Conservation (phyloP, 2,888 invertebrate species). For the Aphodius granarius region DNA sequence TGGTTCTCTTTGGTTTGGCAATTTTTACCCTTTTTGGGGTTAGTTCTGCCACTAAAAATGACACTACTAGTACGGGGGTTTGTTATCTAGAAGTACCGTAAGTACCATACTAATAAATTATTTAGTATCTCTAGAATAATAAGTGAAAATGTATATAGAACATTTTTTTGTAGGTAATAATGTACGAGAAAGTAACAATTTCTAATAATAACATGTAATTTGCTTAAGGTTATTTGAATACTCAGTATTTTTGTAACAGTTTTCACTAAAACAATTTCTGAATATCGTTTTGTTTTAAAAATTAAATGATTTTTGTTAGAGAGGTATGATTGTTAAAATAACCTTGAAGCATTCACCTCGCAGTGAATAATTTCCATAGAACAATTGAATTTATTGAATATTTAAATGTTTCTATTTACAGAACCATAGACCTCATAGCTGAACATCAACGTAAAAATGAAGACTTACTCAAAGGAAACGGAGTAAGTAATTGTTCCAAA, state of each 20-base stretch:
- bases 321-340: background rate
- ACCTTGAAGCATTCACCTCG: background rate
- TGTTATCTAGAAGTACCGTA: conserved; percentile 69
- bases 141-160: background rate
- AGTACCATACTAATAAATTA: conserved; percentile 50
- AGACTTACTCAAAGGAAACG: conserved; percentile 59
- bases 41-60: conserved; percentile 15
- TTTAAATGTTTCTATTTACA: conserved; percentile 45
- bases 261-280: too few species aligned
- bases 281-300: background rate
- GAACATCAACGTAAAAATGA: conserved; percentile 51
- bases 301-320: too few species aligned
- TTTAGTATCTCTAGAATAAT: background rate
- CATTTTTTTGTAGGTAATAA: background rate
- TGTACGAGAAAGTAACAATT: background rate
- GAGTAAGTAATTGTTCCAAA: conserved; percentile 49
- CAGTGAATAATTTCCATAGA: background rate
- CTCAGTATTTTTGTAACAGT: background rate
- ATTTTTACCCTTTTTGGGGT: conserved; percentile 1
- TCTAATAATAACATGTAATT: too few species aligned
- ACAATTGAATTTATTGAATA: conserved; percentile 6
- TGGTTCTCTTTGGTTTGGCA: conserved; percentile 13
- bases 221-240: too few species aligned
- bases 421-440: conserved; percentile 58
- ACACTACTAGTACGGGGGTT: conserved; percentile 52